Evolutionary conservation across 2,113 vertebrate species (phyloP).

Genomic region (Anguilla japonica): DNA sequence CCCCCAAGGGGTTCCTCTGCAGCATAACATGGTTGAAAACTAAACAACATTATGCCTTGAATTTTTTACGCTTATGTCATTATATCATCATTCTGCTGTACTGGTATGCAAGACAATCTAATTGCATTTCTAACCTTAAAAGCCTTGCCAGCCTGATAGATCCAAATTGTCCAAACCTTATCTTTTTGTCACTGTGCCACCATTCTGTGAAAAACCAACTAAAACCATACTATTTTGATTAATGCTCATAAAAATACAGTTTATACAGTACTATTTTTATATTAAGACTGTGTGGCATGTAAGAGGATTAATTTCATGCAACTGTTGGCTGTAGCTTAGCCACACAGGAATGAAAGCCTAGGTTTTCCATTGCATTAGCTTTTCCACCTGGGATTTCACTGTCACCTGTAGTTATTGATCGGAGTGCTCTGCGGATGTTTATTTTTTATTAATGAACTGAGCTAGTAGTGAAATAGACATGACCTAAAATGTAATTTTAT

Average conservation of each 20-base stretch:
- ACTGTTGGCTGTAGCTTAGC: not conserved
- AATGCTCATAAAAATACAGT: not conserved
- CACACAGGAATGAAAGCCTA: not conserved
- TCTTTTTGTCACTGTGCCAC: not conserved
- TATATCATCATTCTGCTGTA: not conserved
- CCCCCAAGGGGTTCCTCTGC: not conserved
- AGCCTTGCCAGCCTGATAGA: not conserved
- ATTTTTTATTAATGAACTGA: too few relatives aligned
- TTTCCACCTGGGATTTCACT: not conserved
- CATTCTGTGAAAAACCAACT: not conserved
- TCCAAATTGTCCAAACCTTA: slow-evolving; percentile 5
- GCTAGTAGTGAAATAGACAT: too few relatives aligned
- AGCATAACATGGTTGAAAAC: not conserved
- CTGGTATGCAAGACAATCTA: not conserved
- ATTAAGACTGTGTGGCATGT: not conserved
- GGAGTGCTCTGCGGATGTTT: too few relatives aligned
- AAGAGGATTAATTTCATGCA: not conserved
- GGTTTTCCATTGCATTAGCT: not conserved
- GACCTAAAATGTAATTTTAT: too few relatives aligned
- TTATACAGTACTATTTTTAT: not conserved
- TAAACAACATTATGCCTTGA: not conserved
- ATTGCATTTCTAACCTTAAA: not conserved
- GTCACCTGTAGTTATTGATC: too few relatives aligned
- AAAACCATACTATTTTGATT: not conserved
- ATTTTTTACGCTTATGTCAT: not conserved